phyloP scores from a whole-genome alignment of 2,113 vertebrate genomes.

The Gulo gulo region DNA sequence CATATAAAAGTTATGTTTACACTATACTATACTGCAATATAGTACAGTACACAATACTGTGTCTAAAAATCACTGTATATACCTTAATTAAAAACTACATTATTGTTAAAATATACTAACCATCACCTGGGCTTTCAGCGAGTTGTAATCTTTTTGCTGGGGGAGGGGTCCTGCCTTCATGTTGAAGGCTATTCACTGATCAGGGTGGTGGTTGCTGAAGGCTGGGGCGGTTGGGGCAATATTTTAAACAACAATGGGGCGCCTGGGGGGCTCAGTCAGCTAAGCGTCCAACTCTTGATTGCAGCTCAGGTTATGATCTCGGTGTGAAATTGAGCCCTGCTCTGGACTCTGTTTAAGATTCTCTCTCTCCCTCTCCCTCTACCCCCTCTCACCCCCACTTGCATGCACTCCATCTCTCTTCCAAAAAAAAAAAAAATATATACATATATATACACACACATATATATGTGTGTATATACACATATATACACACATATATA shows the following conservation, averaged over 20 bases:
- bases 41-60: background rate
- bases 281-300: background rate
- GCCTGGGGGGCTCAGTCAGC: background rate
- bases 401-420: too few relatives aligned
- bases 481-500: too few relatives aligned
- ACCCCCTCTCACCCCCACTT: too few relatives aligned
- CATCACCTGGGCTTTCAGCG: background rate
- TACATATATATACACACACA: fast-evolving
- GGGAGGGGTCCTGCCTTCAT: background rate
- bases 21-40: background rate
- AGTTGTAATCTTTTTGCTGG: background rate
- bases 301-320: too few relatives aligned
- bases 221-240: background rate
- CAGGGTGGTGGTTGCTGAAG: background rate
- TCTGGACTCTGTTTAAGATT: too few relatives aligned
- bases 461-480: too few relatives aligned
- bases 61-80: background rate
- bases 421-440: too few relatives aligned
- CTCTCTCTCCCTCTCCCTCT: too few relatives aligned
- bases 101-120: background rate
- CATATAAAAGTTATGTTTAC: background rate
- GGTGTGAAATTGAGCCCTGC: too few relatives aligned
- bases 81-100: background rate
- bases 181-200: background rate
- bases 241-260: background rate